A percentile compares a stretch with the other conserved stretches of the same genome.
Evolutionary conservation across 1,140 invertebrate genomes (phyloP).

Genomic region (Tachypleus tridentatus): DNA sequence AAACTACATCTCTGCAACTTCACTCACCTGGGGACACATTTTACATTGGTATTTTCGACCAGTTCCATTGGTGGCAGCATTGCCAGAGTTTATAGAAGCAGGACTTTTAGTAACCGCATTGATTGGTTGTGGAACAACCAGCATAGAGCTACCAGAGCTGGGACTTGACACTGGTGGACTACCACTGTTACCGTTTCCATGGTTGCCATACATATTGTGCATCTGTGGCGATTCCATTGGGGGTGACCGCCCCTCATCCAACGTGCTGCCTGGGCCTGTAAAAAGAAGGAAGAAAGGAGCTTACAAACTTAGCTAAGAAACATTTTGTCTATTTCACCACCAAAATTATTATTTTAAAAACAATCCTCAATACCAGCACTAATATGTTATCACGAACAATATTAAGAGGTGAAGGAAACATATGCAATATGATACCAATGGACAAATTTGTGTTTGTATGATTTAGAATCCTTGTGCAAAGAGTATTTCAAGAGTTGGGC

Average conservation of each 20-base stretch:
- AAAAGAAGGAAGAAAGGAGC: no score
- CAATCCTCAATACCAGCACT: no score
- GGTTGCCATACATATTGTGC: constrained; percentile 22
- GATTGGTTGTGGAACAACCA: constrained; percentile 84
- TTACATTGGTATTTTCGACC: constrained; percentile 84
- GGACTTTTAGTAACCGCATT: constrained; percentile 51
- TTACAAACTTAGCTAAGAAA: no score
- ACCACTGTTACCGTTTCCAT: constrained; percentile 23
- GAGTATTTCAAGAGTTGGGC: no score
- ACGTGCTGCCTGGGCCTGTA: constrained; percentile 8
- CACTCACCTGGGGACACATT: constrained; percentile 92
- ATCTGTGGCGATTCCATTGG: constrained; percentile 23
- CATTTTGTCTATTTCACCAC: no score
- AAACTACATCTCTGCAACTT: no score
- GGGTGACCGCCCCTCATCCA: constrained; percentile 20
- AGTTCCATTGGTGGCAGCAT: constrained; percentile 20
- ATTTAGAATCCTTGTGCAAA: no score
- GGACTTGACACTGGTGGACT: constrained; percentile 27
- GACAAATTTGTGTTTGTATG: no score
- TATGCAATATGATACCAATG: no score
- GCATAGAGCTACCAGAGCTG: constrained; percentile 42
- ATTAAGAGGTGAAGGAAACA: no score
- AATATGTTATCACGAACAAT: no score
- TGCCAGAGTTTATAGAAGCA: constrained; percentile 12
- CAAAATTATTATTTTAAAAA: no score